phyloP scores from a whole-genome alignment of 2,888 invertebrate species.

The Sphaerophoria taeniata region DNA sequence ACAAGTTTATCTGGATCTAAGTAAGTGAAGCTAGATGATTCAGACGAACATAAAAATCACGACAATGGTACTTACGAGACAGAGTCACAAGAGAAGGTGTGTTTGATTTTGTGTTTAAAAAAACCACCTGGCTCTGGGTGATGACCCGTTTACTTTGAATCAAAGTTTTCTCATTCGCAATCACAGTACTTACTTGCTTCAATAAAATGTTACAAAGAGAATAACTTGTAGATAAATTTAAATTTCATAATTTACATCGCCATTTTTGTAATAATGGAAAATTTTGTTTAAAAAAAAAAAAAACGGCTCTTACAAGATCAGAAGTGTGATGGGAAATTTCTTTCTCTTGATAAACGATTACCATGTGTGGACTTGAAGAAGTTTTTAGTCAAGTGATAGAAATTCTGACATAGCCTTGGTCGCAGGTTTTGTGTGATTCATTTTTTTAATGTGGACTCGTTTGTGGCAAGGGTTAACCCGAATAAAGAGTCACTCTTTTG shows the following conservation, averaged over 20 bases:
- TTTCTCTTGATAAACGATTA: slow-evolving; percentile 59
- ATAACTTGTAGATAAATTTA: slow-evolving; percentile 46
- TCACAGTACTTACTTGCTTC: slow-evolving; percentile 27
- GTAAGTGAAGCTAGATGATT: slow-evolving; percentile 25
- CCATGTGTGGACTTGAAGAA: too few species aligned
- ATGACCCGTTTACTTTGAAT: slow-evolving; percentile 60
- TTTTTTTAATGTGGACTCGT: background rate
- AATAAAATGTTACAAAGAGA: slow-evolving; percentile 25
- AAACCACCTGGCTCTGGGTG: slow-evolving; percentile 47
- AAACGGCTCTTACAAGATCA: background rate
- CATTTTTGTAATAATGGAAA: slow-evolving; percentile 19
- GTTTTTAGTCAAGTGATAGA: too few species aligned
- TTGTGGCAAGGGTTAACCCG: background rate
- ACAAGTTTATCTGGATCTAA: slow-evolving; percentile 32
- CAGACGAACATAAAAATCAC: slow-evolving; percentile 25
- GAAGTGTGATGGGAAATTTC: slow-evolving; percentile 41
- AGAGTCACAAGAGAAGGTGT: background rate
- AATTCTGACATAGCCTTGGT: background rate
- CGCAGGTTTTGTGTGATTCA: slow-evolving; percentile 23
- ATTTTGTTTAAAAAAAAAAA: background rate
- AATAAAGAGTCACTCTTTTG: slow-evolving; percentile 3
- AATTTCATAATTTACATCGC: slow-evolving; percentile 38
- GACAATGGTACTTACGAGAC: background rate
- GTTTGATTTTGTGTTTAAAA: background rate
- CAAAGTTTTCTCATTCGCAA: background rate